Evolutionary conservation across 2,888 invertebrate species (phyloP).

Genomic region (Tiliacea citrago): DNA sequence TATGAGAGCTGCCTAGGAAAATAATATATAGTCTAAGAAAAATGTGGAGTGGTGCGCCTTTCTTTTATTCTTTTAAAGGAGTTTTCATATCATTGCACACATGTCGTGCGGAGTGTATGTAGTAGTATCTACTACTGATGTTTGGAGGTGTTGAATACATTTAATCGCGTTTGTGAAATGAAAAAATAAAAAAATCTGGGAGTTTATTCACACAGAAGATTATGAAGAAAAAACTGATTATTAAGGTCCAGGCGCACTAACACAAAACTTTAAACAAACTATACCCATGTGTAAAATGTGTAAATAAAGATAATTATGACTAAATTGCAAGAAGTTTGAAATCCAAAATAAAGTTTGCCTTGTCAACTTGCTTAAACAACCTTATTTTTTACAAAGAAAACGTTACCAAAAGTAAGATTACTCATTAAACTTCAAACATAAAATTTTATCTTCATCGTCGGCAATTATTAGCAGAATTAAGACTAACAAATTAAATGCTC

Average conservation of each 20-base stretch:
- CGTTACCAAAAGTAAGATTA: constrained; percentile 36
- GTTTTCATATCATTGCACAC: constrained; percentile 7
- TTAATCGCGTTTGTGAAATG: not conserved
- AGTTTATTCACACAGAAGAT: constrained; percentile 18
- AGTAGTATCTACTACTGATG: not conserved
- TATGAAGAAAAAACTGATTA: constrained; percentile 7
- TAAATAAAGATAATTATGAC: constrained; percentile 24
- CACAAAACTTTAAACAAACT: constrained; percentile 20
- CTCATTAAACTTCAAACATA: constrained; percentile 56
- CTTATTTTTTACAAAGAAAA: constrained; percentile 44
- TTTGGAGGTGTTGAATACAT: not conserved
- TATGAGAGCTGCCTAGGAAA: constrained; percentile 15
- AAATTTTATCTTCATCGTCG: constrained; percentile 53
- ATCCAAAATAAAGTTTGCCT: constrained; percentile 25
- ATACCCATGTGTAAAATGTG: constrained; percentile 25
- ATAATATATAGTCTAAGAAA: constrained; percentile 16
- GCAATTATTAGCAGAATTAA: constrained; percentile 62
- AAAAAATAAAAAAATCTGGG: not conserved
- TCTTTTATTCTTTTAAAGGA: constrained; percentile 7
- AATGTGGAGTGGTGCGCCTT: not conserved
- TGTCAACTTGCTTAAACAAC: constrained; percentile 37
- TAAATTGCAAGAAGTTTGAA: constrained; percentile 32
- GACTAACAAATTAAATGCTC: constrained; percentile 57
- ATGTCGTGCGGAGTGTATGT: not conserved
- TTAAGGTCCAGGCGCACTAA: constrained; percentile 19